Evolutionary conservation across 2,888 invertebrate genomes (phyloP), one percentile per base, ranked within the genome.

Genomic region (Cerastis rubricosa): DNA sequence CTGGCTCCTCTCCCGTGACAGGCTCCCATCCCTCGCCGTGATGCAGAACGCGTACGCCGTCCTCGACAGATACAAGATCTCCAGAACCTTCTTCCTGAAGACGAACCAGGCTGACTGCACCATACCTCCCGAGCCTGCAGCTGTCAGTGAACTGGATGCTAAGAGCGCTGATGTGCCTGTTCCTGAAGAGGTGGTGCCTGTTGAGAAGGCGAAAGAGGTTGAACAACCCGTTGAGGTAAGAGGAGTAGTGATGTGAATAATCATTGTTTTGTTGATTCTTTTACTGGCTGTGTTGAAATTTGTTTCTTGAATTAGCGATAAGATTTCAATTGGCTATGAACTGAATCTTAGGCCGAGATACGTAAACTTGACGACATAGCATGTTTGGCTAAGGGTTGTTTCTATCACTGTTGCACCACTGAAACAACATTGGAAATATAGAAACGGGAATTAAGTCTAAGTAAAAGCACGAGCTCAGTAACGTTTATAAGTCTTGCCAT

Each of bases 21-120:
- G 98, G 65, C 94, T 97, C 6, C 97, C 98, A 19, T 94, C 97
- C 0, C 97, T 97, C 7, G 92, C 96, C 65, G 95, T 97, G 40
- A 94, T 98, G 90, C 98, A 98, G 90, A 93, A 95, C 89, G 98
- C 98, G 0, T 98, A 98, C 91, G 97, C 97, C 8, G 97, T 97
- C 0, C 94, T 98, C 73, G 98, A 98, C 91, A 97, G 97, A 87
- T 98, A 97, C 95, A 98, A 97, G 94, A 98, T 98, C 89, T 98
- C 97, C 64, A 97, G 98, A 84, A 97, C 98, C 0, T 98, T 98
- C 97, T 98, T 98, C 95, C 97, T 98, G 76, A 98, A 98, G 95
- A 98, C 98, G 47, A 98, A 98, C 91, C 98, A 98, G 90, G 97
- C 97, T 74, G 98, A 98, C 89, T 98, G 98, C 93, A 97, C 97